Base-by-base conservation (phyloP, 2,113 vertebrate genomes). In the Trematomus loennbergii region DNA sequence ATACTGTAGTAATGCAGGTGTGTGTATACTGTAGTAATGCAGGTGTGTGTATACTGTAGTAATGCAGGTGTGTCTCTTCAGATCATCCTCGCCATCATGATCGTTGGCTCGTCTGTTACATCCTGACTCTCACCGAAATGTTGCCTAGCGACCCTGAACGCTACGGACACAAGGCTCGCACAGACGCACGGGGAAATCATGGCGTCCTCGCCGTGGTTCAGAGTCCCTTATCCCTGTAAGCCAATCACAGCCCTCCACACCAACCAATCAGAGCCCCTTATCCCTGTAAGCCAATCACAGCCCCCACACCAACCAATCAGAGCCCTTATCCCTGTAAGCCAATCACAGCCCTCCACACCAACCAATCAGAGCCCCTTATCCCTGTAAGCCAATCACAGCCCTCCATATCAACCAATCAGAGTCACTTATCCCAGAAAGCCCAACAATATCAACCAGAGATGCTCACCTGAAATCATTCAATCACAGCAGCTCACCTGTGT, bases 191-290 rank as follows among this genome's bases (percentile, higher is more conserved):
- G 0, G 1, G 95, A 98, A 80, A 97, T 99, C 90, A 95, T 99
- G 93, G 82, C 93, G 0, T 93, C 93, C 49, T 92, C 97, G 0
- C 98, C 98, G 33, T 99, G 98, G 98, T 96, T 99, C 89, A 96
- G 97, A 11, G 79, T 99, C 3, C 96, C 98, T 9, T 99, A 99
- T 76, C 98, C 98, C 20, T 98, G 98, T 99, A 94, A 96, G 97
- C 61, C 17, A 40, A 40, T 40, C 36, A 40, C 36, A 40, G 36
- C 36, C 36, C 36, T 8, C 36, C 36, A 40, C 36, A 40, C 1
- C 36, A 40, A 40, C 5, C 36, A 40, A 40, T 40, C 36, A 36
- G 33, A 5, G 33, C 5, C 33, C 33, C 98, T 9, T 99, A 99
- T 76, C 98, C 98, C 20, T 98, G 98, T 99, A 94, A 96, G 97